Conservation (phyloP, 2,888 invertebrate genomes). For the Hyalella azteca region DNA sequence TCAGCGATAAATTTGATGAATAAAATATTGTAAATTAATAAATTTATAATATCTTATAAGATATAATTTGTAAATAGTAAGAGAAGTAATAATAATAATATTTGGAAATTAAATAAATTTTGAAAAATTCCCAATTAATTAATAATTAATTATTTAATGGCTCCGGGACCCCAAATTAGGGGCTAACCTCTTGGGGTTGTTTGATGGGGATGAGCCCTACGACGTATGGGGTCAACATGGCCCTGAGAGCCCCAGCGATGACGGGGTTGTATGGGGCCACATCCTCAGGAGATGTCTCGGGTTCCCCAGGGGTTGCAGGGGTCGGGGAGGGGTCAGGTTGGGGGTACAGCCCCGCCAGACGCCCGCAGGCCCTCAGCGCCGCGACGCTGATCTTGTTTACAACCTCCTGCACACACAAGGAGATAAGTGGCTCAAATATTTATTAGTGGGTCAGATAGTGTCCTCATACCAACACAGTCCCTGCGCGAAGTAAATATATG, state of each 20-base stretch:
- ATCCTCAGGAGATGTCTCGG: neutral
- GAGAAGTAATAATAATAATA: too few species aligned
- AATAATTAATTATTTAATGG: too few species aligned
- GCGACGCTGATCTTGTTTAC: slow-evolving; percentile 91
- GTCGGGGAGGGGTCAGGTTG: slow-evolving; percentile 62
- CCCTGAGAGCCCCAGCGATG: slow-evolving; percentile 70
- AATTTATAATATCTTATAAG: too few species aligned
- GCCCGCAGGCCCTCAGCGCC: slow-evolving; percentile 82
- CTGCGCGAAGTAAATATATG: too few species aligned
- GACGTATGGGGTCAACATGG: slow-evolving; percentile 86
- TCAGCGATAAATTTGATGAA: too few species aligned
- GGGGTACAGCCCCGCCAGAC: slow-evolving; percentile 76
- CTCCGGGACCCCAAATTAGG: too few species aligned
- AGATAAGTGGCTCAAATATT: neutral
- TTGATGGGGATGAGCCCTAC: slow-evolving; percentile 76
- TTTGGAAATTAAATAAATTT: slow-evolving; percentile 72
- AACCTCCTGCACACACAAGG: slow-evolving; percentile 73
- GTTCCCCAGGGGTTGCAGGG: neutral
- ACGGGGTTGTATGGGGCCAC: slow-evolving; percentile 67
- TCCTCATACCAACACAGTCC: too few species aligned
- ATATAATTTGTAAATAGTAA: too few species aligned
- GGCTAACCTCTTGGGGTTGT: slow-evolving; percentile 77
- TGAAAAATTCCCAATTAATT: slow-evolving; percentile 68
- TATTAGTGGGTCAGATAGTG: too few species aligned
- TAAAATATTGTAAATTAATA: too few species aligned